Evolutionary conservation across 2,888 invertebrate species (phyloP).

Genomic region (Stomorhina lunata): DNA sequence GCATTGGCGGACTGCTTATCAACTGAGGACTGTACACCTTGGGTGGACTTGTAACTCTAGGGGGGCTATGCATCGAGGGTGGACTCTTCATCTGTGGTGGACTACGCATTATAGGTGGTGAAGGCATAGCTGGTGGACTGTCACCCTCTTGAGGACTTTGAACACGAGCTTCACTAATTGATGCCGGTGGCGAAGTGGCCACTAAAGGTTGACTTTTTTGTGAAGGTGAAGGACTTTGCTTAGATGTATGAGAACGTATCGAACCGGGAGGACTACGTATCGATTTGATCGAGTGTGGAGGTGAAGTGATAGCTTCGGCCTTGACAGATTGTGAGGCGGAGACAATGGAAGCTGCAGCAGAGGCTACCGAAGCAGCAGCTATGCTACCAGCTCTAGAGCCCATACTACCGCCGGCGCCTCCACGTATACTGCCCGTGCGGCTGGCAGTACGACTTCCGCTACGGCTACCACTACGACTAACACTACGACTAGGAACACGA

Average conservation of each 20-base stretch:
- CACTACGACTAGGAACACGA: constrained; percentile 73
- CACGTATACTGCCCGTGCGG: constrained; percentile 70
- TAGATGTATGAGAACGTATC: constrained; percentile 62
- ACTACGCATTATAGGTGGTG: constrained; percentile 75
- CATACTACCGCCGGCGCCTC: constrained; percentile 68
- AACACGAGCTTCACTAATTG: constrained; percentile 61
- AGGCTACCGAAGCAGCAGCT: constrained; percentile 69
- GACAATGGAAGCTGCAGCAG: constrained; percentile 66
- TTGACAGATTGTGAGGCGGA: constrained; percentile 61
- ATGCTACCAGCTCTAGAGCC: constrained; percentile 73
- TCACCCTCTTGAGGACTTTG: constrained; percentile 75
- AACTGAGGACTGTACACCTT: constrained; percentile 75
- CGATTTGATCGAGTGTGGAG: constrained; percentile 73
- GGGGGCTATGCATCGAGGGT: constrained; percentile 75
- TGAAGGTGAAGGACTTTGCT: constrained; percentile 55
- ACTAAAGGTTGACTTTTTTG: constrained; percentile 57
- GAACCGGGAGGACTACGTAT: constrained; percentile 72
- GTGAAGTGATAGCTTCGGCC: constrained; percentile 68
- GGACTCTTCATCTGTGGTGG: constrained; percentile 72
- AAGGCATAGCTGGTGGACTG: constrained; percentile 75
- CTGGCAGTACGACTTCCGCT: constrained; percentile 69
- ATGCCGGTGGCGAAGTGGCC: constrained; percentile 37
- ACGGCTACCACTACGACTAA: constrained; percentile 69
- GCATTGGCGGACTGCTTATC: constrained; percentile 74
- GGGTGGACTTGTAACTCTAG: constrained; percentile 74